Evolutionary conservation across 1,140 invertebrate genomes (phyloP).

Genomic region (Pseudomyrmex cubaensis): DNA sequence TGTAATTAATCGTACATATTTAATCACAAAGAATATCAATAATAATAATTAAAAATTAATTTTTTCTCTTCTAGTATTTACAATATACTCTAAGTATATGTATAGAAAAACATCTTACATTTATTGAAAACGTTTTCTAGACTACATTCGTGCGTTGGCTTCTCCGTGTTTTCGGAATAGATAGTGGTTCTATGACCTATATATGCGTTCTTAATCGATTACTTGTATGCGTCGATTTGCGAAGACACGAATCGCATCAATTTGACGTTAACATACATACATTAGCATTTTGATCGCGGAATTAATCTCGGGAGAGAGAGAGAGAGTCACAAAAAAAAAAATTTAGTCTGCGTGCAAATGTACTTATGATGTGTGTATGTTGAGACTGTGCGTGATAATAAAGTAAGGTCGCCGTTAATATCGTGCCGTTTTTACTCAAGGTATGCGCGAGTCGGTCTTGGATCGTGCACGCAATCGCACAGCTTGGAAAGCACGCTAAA

Average conservation of each 20-base stretch:
- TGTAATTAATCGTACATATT: constrained; percentile 35
- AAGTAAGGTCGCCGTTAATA: constrained; percentile 65
- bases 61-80: too few species aligned
- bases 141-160: constrained; percentile 16
- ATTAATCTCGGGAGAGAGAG: constrained; percentile 21
- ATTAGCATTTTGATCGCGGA: constrained; percentile 56
- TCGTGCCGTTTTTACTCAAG: constrained; percentile 64
- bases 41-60: too few species aligned
- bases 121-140: too few species aligned
- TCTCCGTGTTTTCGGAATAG: constrained; percentile 20
- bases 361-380: constrained; percentile 49
- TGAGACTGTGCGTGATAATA: constrained; percentile 54
- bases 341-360: constrained; percentile 46
- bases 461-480: constrained; percentile 55
- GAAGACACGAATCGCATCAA: constrained; percentile 38
- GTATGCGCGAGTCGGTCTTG: constrained; percentile 50
- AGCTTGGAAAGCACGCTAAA: constrained; percentile 29
- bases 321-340: constrained; percentile 47
- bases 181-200: constrained; percentile 12
- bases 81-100: too few species aligned
- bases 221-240: constrained; percentile 45
- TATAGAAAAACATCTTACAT: too few species aligned
- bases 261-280: constrained; percentile 55
- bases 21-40: not conserved
- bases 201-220: constrained; percentile 39